Percentiles rank a stretch among this genome's conserved stretches.
Conservation (phyloP, 2,113 vertebrate species). For the Nymphicus hollandicus region DNA sequence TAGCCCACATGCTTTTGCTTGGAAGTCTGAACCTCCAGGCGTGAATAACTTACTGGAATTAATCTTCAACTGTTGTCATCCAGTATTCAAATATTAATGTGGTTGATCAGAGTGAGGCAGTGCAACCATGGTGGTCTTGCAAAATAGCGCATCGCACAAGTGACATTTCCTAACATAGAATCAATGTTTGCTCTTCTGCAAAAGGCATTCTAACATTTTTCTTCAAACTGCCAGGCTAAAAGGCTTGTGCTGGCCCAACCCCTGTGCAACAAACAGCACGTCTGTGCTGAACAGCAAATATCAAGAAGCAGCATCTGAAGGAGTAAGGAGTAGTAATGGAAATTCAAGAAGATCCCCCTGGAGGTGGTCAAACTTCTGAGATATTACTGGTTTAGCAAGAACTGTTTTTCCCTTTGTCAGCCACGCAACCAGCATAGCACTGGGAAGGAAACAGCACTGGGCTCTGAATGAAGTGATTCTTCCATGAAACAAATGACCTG, state of each 20-base stretch:
- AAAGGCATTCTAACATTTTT: not conserved
- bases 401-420: not conserved
- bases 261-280: rapidly evolving
- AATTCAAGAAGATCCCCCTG: not conserved
- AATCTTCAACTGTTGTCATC: constrained; percentile 25
- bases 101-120: not conserved
- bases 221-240: not conserved
- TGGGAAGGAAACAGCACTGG: not conserved
- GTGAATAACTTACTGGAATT: constrained; percentile 25
- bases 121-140: constrained; percentile 24
- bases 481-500: not conserved
- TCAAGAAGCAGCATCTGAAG: not conserved
- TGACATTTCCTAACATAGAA: not conserved
- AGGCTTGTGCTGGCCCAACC: not conserved
- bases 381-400: not conserved
- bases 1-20: constrained; percentile 7
- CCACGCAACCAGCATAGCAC: not conserved
- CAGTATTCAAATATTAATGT: constrained; percentile 25
- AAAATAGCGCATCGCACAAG: not conserved
- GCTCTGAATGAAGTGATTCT: not conserved
- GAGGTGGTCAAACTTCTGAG: not conserved
- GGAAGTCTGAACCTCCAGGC: constrained; percentile 1
- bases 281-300: not conserved
- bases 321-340: not conserved
- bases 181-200: constrained; percentile 8